These are phyloP conservation scores for Ascidia mentula DNA, from an alignment of 23 tunicate genomes.

Conservation along the genomic window DNA sequence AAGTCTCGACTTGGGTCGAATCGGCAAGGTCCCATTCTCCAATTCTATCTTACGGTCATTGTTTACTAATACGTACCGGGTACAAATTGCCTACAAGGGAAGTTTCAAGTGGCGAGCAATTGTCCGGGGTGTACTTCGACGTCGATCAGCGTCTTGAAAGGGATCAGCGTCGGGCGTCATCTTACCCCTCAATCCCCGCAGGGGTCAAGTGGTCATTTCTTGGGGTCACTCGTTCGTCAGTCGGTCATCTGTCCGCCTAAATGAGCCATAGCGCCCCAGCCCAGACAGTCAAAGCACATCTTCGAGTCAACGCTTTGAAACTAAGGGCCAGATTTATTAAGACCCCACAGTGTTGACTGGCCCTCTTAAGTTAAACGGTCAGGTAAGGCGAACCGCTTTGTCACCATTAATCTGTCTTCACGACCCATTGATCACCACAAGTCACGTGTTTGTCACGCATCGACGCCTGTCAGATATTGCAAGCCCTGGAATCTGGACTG, in stretches of 20 bases:
- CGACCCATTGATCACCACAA: not conserved
- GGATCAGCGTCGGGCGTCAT: not conserved
- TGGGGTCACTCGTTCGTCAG: constrained; percentile 9
- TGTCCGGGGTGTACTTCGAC: not conserved
- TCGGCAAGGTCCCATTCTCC: not conserved
- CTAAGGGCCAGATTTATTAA: not conserved
- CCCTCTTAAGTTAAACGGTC: too few relatives aligned
- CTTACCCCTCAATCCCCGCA: not conserved
- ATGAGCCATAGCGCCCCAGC: not conserved
- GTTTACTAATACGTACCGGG: not conserved
- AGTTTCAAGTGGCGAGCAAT: not conserved
- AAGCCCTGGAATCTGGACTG: too few relatives aligned
- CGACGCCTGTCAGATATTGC: not conserved
- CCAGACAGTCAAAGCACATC: not conserved
- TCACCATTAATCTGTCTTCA: constrained; percentile 7
- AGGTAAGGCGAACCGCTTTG: not conserved
- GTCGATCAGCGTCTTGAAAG: constrained; percentile 11
- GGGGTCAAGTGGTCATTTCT: constrained; percentile 13
- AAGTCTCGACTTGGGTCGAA: not conserved
- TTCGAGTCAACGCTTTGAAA: not conserved
- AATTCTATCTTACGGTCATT: not conserved
- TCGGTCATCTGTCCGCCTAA: constrained; percentile 1
- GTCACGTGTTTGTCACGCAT: constrained; percentile 6
- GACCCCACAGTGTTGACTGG: not conserved
- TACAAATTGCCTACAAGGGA: not conserved